phyloP scores from a whole-genome alignment of 1,140 invertebrate species.

The Drosophila cardini region DNA sequence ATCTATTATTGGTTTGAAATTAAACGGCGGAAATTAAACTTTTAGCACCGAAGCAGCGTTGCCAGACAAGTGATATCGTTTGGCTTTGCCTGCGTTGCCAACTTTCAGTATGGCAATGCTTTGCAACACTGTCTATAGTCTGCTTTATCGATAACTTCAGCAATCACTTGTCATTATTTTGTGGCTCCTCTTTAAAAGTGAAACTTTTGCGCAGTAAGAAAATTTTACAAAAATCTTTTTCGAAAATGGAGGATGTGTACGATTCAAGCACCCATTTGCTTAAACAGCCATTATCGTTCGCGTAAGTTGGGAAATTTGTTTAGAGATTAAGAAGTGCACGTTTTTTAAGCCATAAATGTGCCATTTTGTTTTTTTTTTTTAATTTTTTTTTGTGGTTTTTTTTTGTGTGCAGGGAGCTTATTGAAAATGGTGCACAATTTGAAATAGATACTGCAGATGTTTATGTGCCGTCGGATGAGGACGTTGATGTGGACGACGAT shows the following conservation, averaged over 20 bases:
- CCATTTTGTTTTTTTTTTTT: neutral
- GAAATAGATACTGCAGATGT: slow-evolving; percentile 65
- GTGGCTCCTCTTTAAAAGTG: neutral
- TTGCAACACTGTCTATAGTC: slow-evolving; percentile 27
- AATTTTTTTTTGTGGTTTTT: neutral
- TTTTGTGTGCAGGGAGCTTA: slow-evolving; percentile 53
- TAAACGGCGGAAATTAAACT: too few species aligned
- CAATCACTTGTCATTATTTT: neutral
- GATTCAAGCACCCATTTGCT: slow-evolving; percentile 42
- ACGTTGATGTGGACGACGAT: slow-evolving; percentile 53
- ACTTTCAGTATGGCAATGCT: neutral
- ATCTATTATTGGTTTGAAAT: too few species aligned
- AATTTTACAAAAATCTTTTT: neutral
- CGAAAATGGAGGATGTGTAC: slow-evolving; percentile 42
- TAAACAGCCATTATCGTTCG: slow-evolving; percentile 52
- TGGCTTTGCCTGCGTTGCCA: too few species aligned
- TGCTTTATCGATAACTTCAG: slow-evolving; percentile 18
- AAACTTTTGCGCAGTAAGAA: neutral
- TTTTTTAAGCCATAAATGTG: neutral
- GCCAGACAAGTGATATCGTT: too few species aligned
- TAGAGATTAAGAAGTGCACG: neutral
- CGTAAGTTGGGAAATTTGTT: slow-evolving; percentile 45
- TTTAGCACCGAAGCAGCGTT: too few species aligned
- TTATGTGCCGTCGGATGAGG: slow-evolving; percentile 38
- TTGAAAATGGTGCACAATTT: slow-evolving; percentile 62